Evolutionary conservation across 2,113 vertebrate species (phyloP).

Genomic region (Puffinus mauretanicus): DNA sequence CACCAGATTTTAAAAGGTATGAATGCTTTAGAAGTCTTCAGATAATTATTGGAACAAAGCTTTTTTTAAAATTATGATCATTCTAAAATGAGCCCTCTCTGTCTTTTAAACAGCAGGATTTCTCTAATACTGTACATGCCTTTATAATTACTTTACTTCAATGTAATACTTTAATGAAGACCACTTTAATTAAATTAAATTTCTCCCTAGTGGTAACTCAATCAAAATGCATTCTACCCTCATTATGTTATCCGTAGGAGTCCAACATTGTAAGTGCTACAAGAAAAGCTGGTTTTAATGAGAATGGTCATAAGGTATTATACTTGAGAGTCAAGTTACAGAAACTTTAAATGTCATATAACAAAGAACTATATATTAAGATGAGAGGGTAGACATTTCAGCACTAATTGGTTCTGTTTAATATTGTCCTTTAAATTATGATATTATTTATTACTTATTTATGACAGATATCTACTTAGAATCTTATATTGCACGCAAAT

Average conservation of each 20-base stretch:
- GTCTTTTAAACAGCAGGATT: slow-evolving; percentile 60
- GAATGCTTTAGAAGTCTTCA: slow-evolving; percentile 10
- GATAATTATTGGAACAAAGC: not conserved
- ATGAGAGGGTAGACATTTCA: slow-evolving; percentile 49
- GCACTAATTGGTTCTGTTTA: slow-evolving; percentile 60
- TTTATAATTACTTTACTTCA: slow-evolving; percentile 77
- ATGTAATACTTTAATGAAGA: slow-evolving; percentile 80
- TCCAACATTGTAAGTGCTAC: slow-evolving; percentile 64
- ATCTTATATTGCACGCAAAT: not conserved
- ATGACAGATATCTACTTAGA: slow-evolving; percentile 35
- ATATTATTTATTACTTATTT: slow-evolving; percentile 63
- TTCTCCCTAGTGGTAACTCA: slow-evolving; percentile 77
- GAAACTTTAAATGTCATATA: slow-evolving; percentile 61
- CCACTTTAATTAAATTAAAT: slow-evolving; percentile 82
- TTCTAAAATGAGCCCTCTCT: slow-evolving; percentile 28
- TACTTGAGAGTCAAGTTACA: slow-evolving; percentile 66
- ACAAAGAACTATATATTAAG: slow-evolving; percentile 58
- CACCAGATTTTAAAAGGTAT: not conserved
- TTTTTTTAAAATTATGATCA: slow-evolving; percentile 20
- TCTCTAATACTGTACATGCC: slow-evolving; percentile 62
- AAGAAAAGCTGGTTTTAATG: slow-evolving; percentile 72
- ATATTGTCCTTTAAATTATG: slow-evolving; percentile 50
- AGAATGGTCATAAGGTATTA: slow-evolving; percentile 64
- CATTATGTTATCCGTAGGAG: slow-evolving; percentile 79
- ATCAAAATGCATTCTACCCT: slow-evolving; percentile 78